Evolutionary conservation across 2,113 vertebrate species (phyloP).

Genomic region (Podarcis muralis): DNA sequence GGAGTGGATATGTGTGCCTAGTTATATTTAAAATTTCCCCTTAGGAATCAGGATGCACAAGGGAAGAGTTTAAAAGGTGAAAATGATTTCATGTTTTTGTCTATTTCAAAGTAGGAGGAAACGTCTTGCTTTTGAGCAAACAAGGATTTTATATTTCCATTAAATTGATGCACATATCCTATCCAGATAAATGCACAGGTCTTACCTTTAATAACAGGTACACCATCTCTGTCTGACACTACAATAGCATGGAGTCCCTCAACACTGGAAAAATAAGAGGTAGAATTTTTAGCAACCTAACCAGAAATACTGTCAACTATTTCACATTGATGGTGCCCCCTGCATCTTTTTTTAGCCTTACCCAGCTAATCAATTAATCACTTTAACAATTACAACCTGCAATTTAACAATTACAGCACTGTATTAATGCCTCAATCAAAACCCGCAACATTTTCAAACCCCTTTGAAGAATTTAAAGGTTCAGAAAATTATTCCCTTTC

Average conservation of each 20-base stretch:
- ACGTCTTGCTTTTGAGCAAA: neutral
- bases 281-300: neutral
- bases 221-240: constrained; percentile 95
- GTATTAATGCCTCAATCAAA: neutral
- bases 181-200: neutral
- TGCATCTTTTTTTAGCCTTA: neutral
- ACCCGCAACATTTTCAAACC: neutral
- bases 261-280: constrained; percentile 74
- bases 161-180: neutral
- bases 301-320: neutral
- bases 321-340: neutral
- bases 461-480: neutral
- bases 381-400: neutral
- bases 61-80: neutral
- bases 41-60: neutral
- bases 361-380: neutral
- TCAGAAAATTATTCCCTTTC: neutral
- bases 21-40: neutral
- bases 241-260: constrained; percentile 97
- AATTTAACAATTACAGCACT: neutral
- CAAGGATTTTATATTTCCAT: neutral
- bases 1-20: neutral
- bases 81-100: neutral
- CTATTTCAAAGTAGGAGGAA: neutral
- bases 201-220: constrained; percentile 97